Conservation (phyloP, 2,888 invertebrate genomes). For the Agrotis exclamationis region DNA sequence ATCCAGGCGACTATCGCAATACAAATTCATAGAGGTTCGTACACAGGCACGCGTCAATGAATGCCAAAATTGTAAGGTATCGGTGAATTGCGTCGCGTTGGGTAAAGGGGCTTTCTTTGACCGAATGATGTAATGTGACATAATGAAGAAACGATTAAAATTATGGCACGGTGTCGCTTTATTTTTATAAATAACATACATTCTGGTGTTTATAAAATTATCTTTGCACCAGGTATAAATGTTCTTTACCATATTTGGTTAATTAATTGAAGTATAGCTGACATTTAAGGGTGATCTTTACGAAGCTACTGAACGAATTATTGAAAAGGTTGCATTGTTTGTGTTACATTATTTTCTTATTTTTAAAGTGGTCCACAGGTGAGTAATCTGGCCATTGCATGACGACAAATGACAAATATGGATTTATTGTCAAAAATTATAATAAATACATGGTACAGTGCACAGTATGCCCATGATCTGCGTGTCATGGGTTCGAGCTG, state of each 20-base stretch:
- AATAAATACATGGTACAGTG: too few relatives aligned
- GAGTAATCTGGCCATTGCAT: background rate
- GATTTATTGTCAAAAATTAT: too few relatives aligned
- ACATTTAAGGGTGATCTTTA: conserved; percentile 24
- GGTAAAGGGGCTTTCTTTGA: too few relatives aligned
- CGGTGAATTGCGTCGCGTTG: too few relatives aligned
- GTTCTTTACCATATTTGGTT: conserved; percentile 4
- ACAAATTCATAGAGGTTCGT: too few relatives aligned
- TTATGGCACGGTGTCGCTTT: background rate
- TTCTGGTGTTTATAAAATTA: conserved; percentile 11
- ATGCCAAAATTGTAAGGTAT: too few relatives aligned
- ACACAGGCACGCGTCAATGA: too few relatives aligned
- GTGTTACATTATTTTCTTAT: background rate
- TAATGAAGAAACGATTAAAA: conserved; percentile 10
- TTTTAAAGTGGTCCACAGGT: background rate
- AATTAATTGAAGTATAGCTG: conserved; percentile 14
- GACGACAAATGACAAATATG: too few relatives aligned
- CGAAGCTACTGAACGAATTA: background rate
- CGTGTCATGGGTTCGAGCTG: too few relatives aligned
- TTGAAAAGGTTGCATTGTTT: conserved; percentile 14
- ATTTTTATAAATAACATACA: background rate
- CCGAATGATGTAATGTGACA: conserved; percentile 5
- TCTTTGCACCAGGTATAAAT: background rate
- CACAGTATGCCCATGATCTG: too few relatives aligned
- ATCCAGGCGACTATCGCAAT: too few relatives aligned